phyloP scores from a whole-genome alignment of 2,113 vertebrate genomes.

The Phoenicopterus ruber region DNA sequence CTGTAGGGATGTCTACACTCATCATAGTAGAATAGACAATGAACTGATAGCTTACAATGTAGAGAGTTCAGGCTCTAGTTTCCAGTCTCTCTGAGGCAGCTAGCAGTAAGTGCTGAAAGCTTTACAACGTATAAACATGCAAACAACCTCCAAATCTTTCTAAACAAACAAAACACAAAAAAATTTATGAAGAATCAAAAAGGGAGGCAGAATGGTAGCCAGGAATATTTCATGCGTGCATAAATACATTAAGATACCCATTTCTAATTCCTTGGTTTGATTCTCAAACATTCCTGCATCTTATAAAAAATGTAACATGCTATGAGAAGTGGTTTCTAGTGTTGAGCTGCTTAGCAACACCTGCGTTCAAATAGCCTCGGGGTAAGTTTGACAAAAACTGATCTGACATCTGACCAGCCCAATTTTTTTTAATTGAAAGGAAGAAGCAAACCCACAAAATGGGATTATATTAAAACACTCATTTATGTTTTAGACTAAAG shows the following conservation, averaged over 20 bases:
- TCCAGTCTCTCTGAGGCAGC: neutral
- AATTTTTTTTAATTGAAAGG: neutral
- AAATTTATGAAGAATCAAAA: neutral
- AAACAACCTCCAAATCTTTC: neutral
- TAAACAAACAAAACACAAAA: neutral
- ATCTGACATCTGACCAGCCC: neutral
- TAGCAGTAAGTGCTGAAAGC: neutral
- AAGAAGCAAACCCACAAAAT: constrained; percentile 1
- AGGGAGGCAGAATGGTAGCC: neutral
- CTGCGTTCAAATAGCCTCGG: neutral
- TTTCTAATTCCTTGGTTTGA: neutral
- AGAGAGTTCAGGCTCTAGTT: neutral
- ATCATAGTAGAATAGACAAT: neutral
- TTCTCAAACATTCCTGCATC: neutral
- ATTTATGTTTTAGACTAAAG: neutral
- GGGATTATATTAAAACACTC: neutral
- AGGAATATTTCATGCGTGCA: neutral
- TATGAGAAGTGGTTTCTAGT: neutral
- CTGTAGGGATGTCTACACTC: neutral
- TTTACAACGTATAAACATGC: neutral
- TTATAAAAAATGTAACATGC: neutral
- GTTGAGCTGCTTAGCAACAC: constrained; percentile 29
- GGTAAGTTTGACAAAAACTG: neutral
- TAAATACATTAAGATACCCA: neutral
- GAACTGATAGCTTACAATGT: neutral